Evolutionary conservation across 2,797 vertebrate genomes (phyloP).

Genomic region (Dicrostonyx torquatus): DNA sequence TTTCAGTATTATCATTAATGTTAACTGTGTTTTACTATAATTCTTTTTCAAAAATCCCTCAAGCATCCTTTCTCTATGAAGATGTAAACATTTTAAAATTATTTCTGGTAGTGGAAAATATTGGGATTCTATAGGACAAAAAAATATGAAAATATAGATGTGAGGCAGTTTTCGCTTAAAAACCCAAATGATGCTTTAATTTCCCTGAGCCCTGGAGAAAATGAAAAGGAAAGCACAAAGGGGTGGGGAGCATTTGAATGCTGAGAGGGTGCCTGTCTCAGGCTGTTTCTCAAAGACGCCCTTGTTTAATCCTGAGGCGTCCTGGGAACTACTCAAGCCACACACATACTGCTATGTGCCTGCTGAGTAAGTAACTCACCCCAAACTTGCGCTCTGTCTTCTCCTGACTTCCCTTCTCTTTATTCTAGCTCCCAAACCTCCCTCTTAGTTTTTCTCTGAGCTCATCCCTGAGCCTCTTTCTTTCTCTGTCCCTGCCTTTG

Average conservation of each 20-base stretch:
- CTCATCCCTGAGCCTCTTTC: background rate
- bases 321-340: background rate
- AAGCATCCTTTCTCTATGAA: conserved; percentile 44
- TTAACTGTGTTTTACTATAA: conserved; percentile 33
- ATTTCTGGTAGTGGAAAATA: conserved; percentile 36
- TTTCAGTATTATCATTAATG: conserved; percentile 10
- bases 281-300: conserved; percentile 65
- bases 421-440: conserved; percentile 31
- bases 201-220: background rate
- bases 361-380: conserved; percentile 8
- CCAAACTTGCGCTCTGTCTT: conserved; percentile 19
- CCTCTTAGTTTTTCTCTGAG: background rate
- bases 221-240: conserved; percentile 26
- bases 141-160: conserved; percentile 11
- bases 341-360: conserved; percentile 32
- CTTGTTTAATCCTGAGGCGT: conserved; percentile 44
- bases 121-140: background rate
- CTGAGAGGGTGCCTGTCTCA: conserved; percentile 15
- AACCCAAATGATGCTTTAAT: background rate
- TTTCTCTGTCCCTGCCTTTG: background rate
- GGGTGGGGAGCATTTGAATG: background rate
- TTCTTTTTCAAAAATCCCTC: conserved; percentile 2
- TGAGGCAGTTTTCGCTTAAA: conserved; percentile 28
- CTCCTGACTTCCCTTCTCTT: conserved; percentile 1
- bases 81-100: conserved; percentile 48